Evolutionary conservation across 2,888 invertebrate species (phyloP), one percentile per base, ranked within the genome.

Genomic region (Harpalus rubripes): DNA sequence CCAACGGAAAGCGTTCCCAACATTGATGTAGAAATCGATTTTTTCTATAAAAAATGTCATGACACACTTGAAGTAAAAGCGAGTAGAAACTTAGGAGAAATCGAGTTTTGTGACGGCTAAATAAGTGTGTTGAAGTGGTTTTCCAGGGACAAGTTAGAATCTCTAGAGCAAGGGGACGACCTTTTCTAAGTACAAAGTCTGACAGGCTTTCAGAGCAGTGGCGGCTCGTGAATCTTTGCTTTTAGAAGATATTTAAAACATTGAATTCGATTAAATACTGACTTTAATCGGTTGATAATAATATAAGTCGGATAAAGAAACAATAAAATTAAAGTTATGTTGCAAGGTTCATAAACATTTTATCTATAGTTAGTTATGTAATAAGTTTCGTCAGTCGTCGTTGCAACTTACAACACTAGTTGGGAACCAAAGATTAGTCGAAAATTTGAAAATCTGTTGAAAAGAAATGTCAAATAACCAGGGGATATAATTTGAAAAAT

Each of bases 21-120:
- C 10, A 8, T 52, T 52, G 10, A 7, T 8, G 12, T 52, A 12
- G 44, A 52, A 74, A 74, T 74, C 72, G 72, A 74, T 74, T 41
- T 41, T 74, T 74, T 7, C 7, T 8, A 16, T 68, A 39, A 39
- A 68, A 44, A 44, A 16, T 44, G 41, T 7, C 6, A 16, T 44
- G 72, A 74, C 72, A 74, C 26, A 74, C 41, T 74, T 44, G 18
- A 18, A 15, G 44, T 74, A 68, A 74, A 41, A 18, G 16, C 41
- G 72, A 44, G 8, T 74, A 41, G 72, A 74, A 74, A 74, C 44
- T 44, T 44, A 63, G 72, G 68, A 68, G 68, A 68, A 39, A 74
- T 74, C 18, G 72, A 74, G 44, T 18, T 32, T 41, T 68, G 63
- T 10, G 22, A 68, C 32, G 39, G 68, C n/a, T 68, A 68, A 68